Percentiles rank a stretch among this genome's conserved stretches.
These are phyloP conservation scores for Rhadina sibilatrix DNA, from an alignment of 2,113 vertebrate genomes.

Conservation along the genomic window DNA sequence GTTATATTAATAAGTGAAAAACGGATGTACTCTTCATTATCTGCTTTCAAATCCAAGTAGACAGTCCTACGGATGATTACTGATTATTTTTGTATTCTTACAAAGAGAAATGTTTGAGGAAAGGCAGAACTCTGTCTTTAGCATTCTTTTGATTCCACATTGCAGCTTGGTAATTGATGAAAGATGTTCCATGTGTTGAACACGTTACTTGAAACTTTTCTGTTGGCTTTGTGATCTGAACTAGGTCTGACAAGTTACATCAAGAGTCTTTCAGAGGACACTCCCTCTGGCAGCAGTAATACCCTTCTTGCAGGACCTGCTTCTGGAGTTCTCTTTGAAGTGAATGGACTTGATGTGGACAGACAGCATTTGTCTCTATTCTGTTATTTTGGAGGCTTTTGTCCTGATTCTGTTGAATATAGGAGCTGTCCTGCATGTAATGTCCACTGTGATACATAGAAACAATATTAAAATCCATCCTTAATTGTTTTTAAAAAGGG, in stretches of 20 bases:
- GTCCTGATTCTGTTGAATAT: neutral
- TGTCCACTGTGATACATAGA: neutral
- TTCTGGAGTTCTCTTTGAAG: neutral
- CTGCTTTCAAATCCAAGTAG: neutral
- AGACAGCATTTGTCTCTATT: neutral
- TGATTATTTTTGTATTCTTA: neutral
- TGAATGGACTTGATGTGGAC: neutral
- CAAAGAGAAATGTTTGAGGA: neutral
- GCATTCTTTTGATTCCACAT: neutral
- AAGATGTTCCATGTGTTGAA: neutral
- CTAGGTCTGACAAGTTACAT: neutral
- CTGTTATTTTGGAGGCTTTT: neutral
- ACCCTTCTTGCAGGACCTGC: neutral
- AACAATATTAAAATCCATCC: neutral
- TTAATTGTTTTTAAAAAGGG: neutral
- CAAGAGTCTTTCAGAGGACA: neutral
- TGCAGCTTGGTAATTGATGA: neutral
- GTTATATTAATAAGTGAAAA: conserved; percentile 30
- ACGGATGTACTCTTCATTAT: neutral
- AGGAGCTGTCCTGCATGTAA: neutral
- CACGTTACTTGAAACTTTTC: neutral
- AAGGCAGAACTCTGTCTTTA: neutral
- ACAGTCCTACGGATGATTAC: neutral
- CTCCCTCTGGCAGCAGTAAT: neutral
- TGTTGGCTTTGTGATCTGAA: neutral